Base-by-base conservation (phyloP, 2,888 invertebrate genomes). In the Frankliniella fusca region DNA sequence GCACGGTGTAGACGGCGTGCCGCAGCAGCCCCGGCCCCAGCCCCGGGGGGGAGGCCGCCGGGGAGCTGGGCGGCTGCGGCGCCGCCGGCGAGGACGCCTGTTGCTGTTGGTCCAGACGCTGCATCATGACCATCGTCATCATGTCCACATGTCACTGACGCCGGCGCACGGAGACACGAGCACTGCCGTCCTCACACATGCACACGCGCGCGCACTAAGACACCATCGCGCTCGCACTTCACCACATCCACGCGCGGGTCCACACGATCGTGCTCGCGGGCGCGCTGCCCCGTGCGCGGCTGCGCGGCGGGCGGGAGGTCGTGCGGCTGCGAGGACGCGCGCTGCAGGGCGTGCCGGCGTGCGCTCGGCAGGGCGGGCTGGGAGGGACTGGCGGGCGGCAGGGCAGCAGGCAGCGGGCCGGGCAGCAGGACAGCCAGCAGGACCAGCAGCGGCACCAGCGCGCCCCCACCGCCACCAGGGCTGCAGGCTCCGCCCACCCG, bases 21-120 rank as follows among this genome's bases (percentile, higher is more conserved):
- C 61, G 61, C 61, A 61, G 61, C 61, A n/a, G 20, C 61, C 20
- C 15, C 61, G 61, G 61, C 12, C 5, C 20, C 61, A 61, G 61
- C n/a, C 61, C 61, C 85, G 88, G 88, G 8, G 80, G 86, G 87
- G 85, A 88, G 89, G 83, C 88, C 86, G 87, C 88, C 86, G 88
- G 90, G 87, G 86, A 88, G 85, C 85, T 86, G 83, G 85, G 86
- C 81, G 54, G 85, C 86, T 87, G 86, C 79, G 86, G 88, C 87
- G 79, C 20, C 65, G 65, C 49, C 79, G 79, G 28, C 2, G 65
- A 8, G 15, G 81, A 49, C 80, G 80, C 81, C 27, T 65, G 81
- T 70, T 80, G 70, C 61, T 84, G 83, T 82, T 85, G 85, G 81
- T 85, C 82, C 54, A 85, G 81, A 27, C 84, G 82, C 81, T 85